phyloP scores from a whole-genome alignment of 1,140 invertebrate genomes.

The Brachionus paranguensis region DNA sequence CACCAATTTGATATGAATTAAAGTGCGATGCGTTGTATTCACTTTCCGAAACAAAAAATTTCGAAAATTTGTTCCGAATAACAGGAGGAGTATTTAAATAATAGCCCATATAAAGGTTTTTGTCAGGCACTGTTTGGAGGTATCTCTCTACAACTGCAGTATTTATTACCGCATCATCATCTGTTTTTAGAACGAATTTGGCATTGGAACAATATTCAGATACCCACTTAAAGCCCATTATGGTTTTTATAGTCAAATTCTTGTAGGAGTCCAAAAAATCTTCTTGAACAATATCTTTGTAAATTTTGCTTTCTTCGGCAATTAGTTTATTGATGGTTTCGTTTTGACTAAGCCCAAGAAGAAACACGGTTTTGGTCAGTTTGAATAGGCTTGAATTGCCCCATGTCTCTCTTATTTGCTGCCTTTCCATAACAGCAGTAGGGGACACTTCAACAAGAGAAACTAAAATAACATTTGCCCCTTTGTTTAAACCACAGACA shows the following conservation, averaged over 20 bases:
- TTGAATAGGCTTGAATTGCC: not conserved
- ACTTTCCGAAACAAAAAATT: not conserved
- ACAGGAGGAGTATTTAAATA: not conserved
- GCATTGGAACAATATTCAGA: constrained; percentile 41
- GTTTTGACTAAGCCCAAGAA: not conserved
- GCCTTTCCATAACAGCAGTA: not conserved
- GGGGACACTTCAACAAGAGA: not conserved
- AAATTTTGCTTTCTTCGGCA: constrained; percentile 40
- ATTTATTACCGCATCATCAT: constrained; percentile 42
- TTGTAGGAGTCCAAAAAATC: constrained; percentile 43
- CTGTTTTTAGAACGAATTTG: constrained; percentile 41
- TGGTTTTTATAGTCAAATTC: constrained; percentile 43
- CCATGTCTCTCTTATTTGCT: constrained; percentile 19
- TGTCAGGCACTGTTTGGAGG: not conserved
- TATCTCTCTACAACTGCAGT: constrained; percentile 17
- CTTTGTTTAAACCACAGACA: not conserved
- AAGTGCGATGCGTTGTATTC: not conserved
- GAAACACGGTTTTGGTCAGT: not conserved
- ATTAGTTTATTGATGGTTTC: not conserved
- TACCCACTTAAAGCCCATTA: constrained; percentile 44
- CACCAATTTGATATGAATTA: not conserved
- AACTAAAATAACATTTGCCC: not conserved
- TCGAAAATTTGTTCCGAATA: not conserved
- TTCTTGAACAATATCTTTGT: constrained; percentile 44
- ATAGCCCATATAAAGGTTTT: not conserved